phyloP scores from a whole-genome alignment of 2,888 invertebrate genomes.

The Xestia c-nigrum region DNA sequence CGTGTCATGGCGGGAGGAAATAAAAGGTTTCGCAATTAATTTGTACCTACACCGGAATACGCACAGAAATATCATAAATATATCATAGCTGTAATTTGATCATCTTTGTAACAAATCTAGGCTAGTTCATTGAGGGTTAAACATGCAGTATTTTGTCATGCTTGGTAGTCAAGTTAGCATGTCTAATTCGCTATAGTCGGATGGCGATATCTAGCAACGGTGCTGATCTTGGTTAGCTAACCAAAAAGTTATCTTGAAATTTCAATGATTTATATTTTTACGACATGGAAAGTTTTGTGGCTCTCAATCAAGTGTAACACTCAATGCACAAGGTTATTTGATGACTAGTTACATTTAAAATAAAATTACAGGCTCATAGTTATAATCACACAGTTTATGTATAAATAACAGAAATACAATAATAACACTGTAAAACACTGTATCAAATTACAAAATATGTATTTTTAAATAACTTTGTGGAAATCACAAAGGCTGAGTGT shows the following conservation, averaged over 20 bases:
- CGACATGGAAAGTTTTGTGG: slow-evolving; percentile 49
- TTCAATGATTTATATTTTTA: slow-evolving; percentile 37
- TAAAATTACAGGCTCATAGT: slow-evolving; percentile 23
- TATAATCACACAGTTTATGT: slow-evolving; percentile 15
- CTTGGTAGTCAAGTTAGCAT: slow-evolving; percentile 64
- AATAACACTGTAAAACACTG: slow-evolving; percentile 34
- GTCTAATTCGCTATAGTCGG: slow-evolving; percentile 65
- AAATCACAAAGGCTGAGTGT: slow-evolving; percentile 4
- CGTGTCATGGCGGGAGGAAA: slow-evolving; percentile 84
- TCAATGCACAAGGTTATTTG: slow-evolving; percentile 53
- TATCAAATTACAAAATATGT: slow-evolving; percentile 50
- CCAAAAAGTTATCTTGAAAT: slow-evolving; percentile 56
- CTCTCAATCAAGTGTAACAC: slow-evolving; percentile 45
- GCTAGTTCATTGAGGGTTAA: slow-evolving; percentile 25
- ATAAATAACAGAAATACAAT: slow-evolving; percentile 38
- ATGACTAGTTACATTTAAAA: slow-evolving; percentile 59
- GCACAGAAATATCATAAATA: slow-evolving; percentile 20
- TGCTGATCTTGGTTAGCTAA: slow-evolving; percentile 54
- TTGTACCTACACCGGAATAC: slow-evolving; percentile 48
- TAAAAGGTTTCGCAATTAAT: slow-evolving; percentile 71
- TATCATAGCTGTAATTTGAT: slow-evolving; percentile 43
- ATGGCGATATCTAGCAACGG: slow-evolving; percentile 48
- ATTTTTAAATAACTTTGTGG: slow-evolving; percentile 37
- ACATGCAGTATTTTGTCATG: slow-evolving; percentile 65
- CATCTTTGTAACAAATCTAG: slow-evolving; percentile 8